phyloP scores from a whole-genome alignment of 1,140 invertebrate species.

The Artemia franciscana region DNA sequence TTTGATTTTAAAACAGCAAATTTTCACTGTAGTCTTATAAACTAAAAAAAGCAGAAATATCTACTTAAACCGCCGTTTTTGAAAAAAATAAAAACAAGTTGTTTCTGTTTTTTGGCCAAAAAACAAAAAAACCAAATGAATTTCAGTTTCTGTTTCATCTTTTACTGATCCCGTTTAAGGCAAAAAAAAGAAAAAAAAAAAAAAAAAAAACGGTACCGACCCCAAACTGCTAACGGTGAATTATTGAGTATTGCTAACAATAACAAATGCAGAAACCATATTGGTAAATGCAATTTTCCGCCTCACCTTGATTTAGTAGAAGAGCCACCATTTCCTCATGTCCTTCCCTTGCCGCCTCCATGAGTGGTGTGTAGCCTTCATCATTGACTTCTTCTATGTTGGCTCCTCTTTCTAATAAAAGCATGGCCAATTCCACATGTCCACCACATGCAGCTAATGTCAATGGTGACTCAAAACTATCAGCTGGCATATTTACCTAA shows the following conservation, averaged over 20 bases:
- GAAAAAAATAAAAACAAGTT: no score
- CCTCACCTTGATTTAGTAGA: slow-evolving; percentile 57
- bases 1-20: background rate
- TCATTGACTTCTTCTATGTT: slow-evolving; percentile 99
- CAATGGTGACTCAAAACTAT: slow-evolving; percentile 95
- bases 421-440: slow-evolving; percentile 82
- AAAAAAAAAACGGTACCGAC: no score
- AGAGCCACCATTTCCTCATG: slow-evolving; percentile 95
- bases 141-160: no score
- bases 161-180: background rate
- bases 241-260: no score
- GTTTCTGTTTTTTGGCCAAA: no score
- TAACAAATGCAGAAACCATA: background rate
- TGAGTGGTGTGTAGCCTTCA: slow-evolving; percentile 97
- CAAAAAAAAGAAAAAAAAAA: slow-evolving; percentile 1
- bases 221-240: no score
- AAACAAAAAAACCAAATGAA: no score
- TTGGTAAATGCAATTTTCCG: slow-evolving; percentile 6
- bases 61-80: no score
- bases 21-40: background rate
- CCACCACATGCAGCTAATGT: slow-evolving; percentile 94
- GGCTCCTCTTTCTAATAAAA: slow-evolving; percentile 83
- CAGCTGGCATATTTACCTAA: slow-evolving; percentile 90
- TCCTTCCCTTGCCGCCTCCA: slow-evolving; percentile 93
- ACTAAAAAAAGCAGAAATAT: background rate